These are phyloP conservation scores for Heterochromis multidens DNA, from an alignment of 2,113 vertebrate genomes.

Conservation along the genomic window DNA sequence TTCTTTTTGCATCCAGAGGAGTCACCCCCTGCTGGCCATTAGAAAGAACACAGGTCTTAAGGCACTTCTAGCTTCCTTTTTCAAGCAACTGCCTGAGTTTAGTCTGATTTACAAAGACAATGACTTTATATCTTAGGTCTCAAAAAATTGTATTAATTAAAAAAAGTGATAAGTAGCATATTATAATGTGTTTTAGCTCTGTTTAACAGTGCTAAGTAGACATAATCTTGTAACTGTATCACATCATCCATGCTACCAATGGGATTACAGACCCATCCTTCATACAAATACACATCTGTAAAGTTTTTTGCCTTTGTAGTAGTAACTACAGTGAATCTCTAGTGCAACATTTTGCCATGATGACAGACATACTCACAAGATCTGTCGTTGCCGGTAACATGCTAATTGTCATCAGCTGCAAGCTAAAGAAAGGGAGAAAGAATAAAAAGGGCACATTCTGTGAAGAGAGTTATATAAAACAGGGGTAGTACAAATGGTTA, in stretches of 20 bases:
- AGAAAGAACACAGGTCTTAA: not conserved
- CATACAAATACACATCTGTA: not conserved
- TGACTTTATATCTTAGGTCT: not conserved
- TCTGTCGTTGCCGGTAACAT: not conserved
- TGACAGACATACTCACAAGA: not conserved
- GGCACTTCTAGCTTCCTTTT: not conserved
- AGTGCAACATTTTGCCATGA: not conserved
- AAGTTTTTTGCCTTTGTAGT: not conserved
- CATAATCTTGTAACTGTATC: not conserved
- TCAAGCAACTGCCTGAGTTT: not conserved
- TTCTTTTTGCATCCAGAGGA: not conserved
- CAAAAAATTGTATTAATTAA: not conserved
- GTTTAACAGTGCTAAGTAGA: not conserved
- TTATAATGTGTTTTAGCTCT: not conserved
- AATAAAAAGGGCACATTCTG: not conserved
- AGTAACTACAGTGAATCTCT: not conserved
- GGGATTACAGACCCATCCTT: not conserved
- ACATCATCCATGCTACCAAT: not conserved
- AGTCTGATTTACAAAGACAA: not conserved
- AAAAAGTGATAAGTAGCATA: not conserved
- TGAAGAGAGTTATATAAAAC: not conserved
- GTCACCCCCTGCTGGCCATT: not conserved
- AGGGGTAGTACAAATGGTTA: not conserved
- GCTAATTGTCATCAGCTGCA: not conserved
- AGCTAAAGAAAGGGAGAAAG: not conserved